phyloP scores from a whole-genome alignment of 2,888 invertebrate species.

The Cristatella mucedo region DNA sequence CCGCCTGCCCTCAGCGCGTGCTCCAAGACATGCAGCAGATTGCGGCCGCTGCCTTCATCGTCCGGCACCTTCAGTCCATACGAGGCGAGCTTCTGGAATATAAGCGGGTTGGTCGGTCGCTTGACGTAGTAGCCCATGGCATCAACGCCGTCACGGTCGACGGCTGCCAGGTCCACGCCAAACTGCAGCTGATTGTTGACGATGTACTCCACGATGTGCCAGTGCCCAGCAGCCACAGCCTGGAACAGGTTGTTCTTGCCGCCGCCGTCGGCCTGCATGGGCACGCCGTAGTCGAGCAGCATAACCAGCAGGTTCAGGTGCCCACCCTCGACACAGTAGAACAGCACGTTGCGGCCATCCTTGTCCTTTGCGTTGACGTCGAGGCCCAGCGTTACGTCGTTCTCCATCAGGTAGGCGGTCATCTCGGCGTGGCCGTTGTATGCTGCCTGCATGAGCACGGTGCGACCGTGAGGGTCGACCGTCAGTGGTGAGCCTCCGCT shows the following conservation, averaged over 20 bases:
- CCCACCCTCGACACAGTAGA: conserved; percentile 15
- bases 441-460: conserved; percentile 16
- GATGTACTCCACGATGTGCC: conserved; percentile 7
- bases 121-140: conserved; percentile 11
- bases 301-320: conserved; percentile 12
- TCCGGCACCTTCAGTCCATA: not conserved
- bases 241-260: conserved; percentile 15
- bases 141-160: conserved; percentile 9
- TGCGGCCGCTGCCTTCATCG: not conserved
- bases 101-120: conserved; percentile 3
- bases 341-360: conserved; percentile 14
- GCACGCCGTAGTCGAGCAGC: conserved; percentile 12
- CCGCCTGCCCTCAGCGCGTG: conserved; percentile 3
- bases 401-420: conserved; percentile 13
- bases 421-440: conserved; percentile 15
- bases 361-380: conserved; percentile 14
- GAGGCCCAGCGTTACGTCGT: conserved; percentile 13
- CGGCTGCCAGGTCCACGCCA: conserved; percentile 8
- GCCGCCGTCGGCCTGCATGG: conserved; percentile 11
- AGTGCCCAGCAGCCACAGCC: conserved; percentile 13
- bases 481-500: not conserved
- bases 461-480: conserved; percentile 13
- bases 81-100: conserved; percentile 2
- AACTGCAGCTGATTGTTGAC: conserved; percentile 6
- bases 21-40: conserved; percentile 5